These are phyloP conservation scores for Megalonaias nervosa DNA, from an alignment of 1,140 invertebrate genomes.

Conservation along the genomic window DNA sequence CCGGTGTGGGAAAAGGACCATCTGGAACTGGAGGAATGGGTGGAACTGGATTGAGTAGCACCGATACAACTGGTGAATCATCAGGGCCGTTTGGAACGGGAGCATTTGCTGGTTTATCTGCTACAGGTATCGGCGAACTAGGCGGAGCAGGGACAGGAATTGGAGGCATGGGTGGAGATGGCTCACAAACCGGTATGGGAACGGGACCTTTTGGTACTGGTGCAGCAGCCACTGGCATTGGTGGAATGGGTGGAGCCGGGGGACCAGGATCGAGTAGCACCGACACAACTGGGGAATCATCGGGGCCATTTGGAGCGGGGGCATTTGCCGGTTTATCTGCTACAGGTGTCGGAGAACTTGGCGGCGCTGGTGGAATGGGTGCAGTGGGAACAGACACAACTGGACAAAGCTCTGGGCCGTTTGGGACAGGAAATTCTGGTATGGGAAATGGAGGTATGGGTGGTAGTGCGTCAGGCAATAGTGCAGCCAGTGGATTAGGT, in stretches of 20 bases:
- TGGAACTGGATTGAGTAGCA: background rate
- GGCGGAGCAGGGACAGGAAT: background rate
- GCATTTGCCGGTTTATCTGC: conserved; percentile 6
- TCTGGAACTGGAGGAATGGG: background rate
- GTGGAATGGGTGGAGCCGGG: background rate
- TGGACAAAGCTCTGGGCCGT: background rate
- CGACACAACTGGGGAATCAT: background rate
- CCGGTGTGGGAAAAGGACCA: background rate
- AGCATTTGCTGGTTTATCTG: conserved; percentile 3
- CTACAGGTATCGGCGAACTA: background rate
- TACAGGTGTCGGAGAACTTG: background rate
- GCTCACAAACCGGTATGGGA: background rate
- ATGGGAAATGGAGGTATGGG: background rate
- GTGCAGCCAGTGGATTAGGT: background rate
- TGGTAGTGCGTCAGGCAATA: background rate
- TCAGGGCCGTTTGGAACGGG: conserved; percentile 2
- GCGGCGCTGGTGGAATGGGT: background rate
- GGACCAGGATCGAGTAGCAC: background rate
- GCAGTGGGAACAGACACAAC: background rate
- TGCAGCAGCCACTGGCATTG: too few species aligned
- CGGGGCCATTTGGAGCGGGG: background rate
- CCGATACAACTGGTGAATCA: background rate
- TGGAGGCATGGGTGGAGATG: conserved; percentile 2
- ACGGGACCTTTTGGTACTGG: background rate
- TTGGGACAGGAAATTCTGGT: background rate